A percentile compares a stretch with the other conserved stretches of the same genome.
These are phyloP conservation scores for Paedocypris micromegethes DNA, from an alignment of 2,797 vertebrate genomes.

Conservation along the genomic window DNA sequence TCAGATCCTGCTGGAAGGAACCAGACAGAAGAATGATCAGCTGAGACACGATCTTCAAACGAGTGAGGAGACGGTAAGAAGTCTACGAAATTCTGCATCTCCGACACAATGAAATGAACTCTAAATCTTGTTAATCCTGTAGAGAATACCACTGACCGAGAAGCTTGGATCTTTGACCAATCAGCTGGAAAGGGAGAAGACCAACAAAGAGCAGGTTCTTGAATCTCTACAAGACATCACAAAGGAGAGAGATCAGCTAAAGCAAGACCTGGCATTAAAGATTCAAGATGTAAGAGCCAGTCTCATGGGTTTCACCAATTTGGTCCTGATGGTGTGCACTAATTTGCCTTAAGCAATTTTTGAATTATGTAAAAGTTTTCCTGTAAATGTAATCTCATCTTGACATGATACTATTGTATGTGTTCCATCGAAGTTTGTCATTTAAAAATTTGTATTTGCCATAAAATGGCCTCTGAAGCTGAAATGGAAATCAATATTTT, in stretches of 20 bases:
- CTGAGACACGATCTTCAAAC: conserved; percentile 52
- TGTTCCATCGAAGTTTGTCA: too few species aligned
- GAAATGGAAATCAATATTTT: background rate
- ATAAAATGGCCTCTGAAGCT: too few species aligned
- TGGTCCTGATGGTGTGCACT: too few species aligned
- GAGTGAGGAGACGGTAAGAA: conserved; percentile 53
- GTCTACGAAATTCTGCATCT: too few species aligned
- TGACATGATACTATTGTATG: too few species aligned
- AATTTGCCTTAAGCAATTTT: too few species aligned
- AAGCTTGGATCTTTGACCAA: conserved; percentile 44
- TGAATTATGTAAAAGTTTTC: too few species aligned
- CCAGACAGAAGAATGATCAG: conserved; percentile 48
- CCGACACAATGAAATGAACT: background rate
- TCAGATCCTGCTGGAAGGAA: conserved; percentile 54
- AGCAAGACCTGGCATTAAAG: conserved; percentile 57
- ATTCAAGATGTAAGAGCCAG: conserved; percentile 51
- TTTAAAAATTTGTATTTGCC: too few species aligned
- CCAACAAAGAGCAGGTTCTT: conserved; percentile 60
- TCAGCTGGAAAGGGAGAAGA: conserved; percentile 42
- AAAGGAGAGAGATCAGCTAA: conserved; percentile 57
- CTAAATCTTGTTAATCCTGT: background rate
- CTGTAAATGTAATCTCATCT: too few species aligned
- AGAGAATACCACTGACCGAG: conserved; percentile 26
- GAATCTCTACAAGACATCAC: conserved; percentile 47
- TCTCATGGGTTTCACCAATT: too few species aligned